Conservation (phyloP, 2,797 vertebrate species). For the Nannoperca australis region DNA sequence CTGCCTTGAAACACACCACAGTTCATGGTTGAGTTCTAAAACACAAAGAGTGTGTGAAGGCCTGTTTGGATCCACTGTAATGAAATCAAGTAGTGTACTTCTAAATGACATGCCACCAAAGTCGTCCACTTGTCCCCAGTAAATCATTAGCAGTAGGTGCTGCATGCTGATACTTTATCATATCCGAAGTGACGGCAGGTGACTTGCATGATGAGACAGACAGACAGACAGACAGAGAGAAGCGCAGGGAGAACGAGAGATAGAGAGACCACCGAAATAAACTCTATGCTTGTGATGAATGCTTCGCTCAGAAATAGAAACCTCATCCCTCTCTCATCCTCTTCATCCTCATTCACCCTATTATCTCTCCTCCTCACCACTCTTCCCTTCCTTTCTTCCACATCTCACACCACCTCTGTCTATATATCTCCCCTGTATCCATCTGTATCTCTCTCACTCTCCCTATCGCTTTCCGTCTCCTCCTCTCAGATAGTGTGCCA, state of each 20-base stretch:
- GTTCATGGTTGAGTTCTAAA: background rate
- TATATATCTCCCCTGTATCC: constrained; percentile 50
- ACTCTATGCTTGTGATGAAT: constrained; percentile 73
- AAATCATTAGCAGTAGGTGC: background rate
- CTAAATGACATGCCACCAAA: background rate
- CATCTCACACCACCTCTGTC: constrained; percentile 56
- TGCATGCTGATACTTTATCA: background rate
- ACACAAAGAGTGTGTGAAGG: background rate
- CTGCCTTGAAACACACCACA: background rate
- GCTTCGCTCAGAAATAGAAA: constrained; percentile 78
- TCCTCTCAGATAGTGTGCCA: constrained; percentile 62
- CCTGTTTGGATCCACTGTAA: background rate
- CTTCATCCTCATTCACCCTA: constrained; percentile 59
- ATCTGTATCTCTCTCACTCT: constrained; percentile 41
- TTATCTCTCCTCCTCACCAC: constrained; percentile 59
- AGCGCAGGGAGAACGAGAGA: constrained; percentile 36
- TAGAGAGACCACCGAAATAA: constrained; percentile 74
- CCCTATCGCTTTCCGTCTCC: constrained; percentile 40
- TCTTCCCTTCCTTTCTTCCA: constrained; percentile 50
- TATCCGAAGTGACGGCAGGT: background rate
- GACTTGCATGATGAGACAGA: constrained; percentile 11
- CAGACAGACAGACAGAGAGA: constrained; percentile 1
- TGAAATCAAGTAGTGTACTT: background rate
- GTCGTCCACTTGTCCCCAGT: background rate
- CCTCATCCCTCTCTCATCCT: constrained; percentile 74